A percentile compares a stretch with the other conserved stretches of the same genome.
Conservation (phyloP, 2,113 vertebrate genomes). For the Dromaius novaehollandiae region DNA sequence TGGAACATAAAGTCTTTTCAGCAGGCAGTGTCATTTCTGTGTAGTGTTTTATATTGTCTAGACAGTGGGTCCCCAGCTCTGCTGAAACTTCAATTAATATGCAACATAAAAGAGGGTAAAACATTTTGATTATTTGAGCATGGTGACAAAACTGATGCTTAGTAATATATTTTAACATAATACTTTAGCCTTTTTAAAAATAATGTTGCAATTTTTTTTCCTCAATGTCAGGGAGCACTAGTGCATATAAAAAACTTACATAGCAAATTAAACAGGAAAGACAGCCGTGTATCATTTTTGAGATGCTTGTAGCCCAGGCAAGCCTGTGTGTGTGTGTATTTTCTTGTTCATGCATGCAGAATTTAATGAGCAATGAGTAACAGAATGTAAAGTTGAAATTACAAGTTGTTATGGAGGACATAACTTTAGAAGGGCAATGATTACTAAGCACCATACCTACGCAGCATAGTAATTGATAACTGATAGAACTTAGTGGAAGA, state of each 20-base stretch:
- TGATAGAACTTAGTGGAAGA: no score
- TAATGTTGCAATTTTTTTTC: not conserved
- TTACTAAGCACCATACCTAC: not conserved
- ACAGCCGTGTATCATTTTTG: not conserved
- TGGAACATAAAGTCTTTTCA: slow-evolving; percentile 46
- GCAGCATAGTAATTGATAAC: not conserved
- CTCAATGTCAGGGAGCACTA: not conserved
- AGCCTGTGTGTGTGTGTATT: not conserved
- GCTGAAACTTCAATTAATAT: slow-evolving; percentile 28
- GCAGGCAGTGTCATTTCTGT: slow-evolving; percentile 47
- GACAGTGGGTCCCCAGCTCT: not conserved
- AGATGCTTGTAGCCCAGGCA: not conserved
- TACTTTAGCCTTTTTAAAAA: not conserved
- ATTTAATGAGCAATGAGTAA: not conserved
- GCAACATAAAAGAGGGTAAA: slow-evolving; percentile 37
- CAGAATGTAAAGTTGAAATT: not conserved
- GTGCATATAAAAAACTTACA: not conserved
- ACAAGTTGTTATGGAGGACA: not conserved
- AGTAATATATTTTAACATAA: slow-evolving; percentile 13
- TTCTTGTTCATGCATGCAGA: not conserved
- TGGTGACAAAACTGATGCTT: not conserved
- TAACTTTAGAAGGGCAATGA: not conserved
- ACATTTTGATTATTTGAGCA: slow-evolving; percentile 2
- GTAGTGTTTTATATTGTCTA: slow-evolving; percentile 43
- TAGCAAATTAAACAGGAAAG: not conserved